Evolutionary conservation across 2,113 vertebrate species (phyloP).

Genomic region (Oxyura jamaicensis): DNA sequence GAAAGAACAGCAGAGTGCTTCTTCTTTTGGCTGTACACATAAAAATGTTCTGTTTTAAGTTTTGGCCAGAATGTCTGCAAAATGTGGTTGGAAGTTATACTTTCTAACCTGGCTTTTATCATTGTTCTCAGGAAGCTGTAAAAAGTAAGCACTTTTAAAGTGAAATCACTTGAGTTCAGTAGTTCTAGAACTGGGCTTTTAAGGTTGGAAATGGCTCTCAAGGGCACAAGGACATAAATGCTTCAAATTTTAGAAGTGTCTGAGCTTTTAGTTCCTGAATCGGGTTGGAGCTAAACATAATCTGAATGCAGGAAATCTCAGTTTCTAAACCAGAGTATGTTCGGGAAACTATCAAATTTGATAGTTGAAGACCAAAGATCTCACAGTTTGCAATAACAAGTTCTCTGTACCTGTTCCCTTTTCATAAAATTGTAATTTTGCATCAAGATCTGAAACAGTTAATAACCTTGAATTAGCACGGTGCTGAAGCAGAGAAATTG

Average conservation of each 20-base stretch:
- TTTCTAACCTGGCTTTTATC: constrained; percentile 45
- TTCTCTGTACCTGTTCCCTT: not conserved
- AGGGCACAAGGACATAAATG: not conserved
- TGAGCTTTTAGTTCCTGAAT: constrained; percentile 21
- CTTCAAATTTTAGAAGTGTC: not conserved
- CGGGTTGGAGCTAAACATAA: not conserved
- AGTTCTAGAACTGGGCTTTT: not conserved
- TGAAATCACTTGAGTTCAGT: not conserved
- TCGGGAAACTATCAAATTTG: not conserved
- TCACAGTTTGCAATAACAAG: not conserved
- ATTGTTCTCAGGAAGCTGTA: constrained; percentile 43
- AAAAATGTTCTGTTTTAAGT: not conserved
- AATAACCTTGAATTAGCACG: not conserved
- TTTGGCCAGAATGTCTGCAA: not conserved
- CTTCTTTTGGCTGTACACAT: not conserved
- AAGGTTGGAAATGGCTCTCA: not conserved
- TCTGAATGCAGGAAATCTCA: not conserved
- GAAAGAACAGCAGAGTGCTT: not conserved
- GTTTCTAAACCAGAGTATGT: not conserved
- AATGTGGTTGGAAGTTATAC: constrained; percentile 15
- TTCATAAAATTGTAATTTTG: not conserved
- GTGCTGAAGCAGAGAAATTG: not conserved
- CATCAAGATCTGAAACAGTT: not conserved
- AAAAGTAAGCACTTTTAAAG: constrained; percentile 32
- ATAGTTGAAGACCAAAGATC: not conserved